phyloP scores from a whole-genome alignment of 2,888 invertebrate species.

The Aleiodes alternator region DNA sequence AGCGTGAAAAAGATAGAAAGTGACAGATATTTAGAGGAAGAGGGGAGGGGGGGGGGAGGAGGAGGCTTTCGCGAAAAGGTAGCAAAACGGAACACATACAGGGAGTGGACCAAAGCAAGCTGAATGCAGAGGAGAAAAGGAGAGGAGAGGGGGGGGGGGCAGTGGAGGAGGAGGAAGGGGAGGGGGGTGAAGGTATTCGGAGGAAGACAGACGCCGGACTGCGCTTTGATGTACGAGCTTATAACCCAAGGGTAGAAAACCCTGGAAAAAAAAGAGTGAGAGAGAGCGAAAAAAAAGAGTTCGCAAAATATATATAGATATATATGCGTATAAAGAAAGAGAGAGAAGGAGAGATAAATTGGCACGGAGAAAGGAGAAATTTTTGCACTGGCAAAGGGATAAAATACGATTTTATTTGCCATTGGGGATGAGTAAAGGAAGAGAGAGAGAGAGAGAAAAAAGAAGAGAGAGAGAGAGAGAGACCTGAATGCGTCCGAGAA shows the following conservation, averaged over 20 bases:
- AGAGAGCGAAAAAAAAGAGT: slow-evolving; percentile 46
- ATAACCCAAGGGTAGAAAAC: slow-evolving; percentile 54
- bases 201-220: slow-evolving; percentile 69
- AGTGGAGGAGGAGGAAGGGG: no score
- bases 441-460: slow-evolving; percentile 30
- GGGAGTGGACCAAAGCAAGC: neutral
- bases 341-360: slow-evolving; percentile 51
- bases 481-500: slow-evolving; percentile 30
- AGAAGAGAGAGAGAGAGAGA: slow-evolving; percentile 34
- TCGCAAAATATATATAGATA: no score
- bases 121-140: slow-evolving; percentile 23
- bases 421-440: slow-evolving; percentile 51
- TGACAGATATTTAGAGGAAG: slow-evolving; percentile 33
- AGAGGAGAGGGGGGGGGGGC: neutral
- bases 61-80: slow-evolving; percentile 22
- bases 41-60: neutral
- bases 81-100: slow-evolving; percentile 1
- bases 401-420: slow-evolving; percentile 75
- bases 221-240: slow-evolving; percentile 74
- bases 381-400: slow-evolving; percentile 70
- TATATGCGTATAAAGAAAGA: slow-evolving; percentile 24
- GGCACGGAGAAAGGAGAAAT: slow-evolving; percentile 65
- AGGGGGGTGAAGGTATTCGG: slow-evolving; percentile 57
- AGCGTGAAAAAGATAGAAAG: neutral
- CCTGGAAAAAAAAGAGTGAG: slow-evolving; percentile 34